Conservation (phyloP, 64 coral and sea anemone species). For the Dendrophyllia cribrosa region DNA sequence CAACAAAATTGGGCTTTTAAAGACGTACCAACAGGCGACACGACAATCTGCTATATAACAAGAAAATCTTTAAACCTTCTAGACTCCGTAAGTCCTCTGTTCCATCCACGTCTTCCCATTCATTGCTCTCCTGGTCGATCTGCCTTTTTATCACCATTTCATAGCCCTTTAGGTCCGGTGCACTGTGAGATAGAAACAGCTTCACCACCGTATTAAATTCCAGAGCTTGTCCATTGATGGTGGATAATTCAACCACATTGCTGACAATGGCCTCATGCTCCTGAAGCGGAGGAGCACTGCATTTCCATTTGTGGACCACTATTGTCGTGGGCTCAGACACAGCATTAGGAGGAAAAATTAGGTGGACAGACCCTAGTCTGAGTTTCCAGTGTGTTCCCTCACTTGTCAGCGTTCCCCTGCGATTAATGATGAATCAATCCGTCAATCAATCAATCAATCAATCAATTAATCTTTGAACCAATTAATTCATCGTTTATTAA, state of each 20-base stretch:
- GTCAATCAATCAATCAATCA: not conserved
- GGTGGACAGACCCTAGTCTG: not conserved
- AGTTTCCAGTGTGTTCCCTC: not conserved
- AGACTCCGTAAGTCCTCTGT: not conserved
- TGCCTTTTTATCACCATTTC: not conserved
- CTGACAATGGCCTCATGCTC: conserved; percentile 8
- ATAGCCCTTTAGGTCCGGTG: not conserved
- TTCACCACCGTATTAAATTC: not conserved
- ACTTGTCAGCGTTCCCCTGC: not conserved
- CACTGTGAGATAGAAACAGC: not conserved
- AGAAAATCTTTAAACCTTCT: not conserved
- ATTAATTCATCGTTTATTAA: too few species aligned
- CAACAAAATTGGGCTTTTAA: too few species aligned
- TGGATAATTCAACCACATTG: conserved; percentile 1
- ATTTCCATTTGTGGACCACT: not conserved
- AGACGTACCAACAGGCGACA: too few species aligned
- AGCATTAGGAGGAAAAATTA: not conserved
- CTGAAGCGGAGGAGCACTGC: not conserved
- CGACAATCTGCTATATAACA: not conserved
- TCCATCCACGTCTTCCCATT: not conserved
- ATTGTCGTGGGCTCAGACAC: not conserved
- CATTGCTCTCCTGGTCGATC: not conserved
- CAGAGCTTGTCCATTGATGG: not conserved
- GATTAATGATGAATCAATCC: too few species aligned
- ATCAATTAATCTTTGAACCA: too few species aligned